Conservation (phyloP, 2,113 vertebrate species). For the Stomatorhinus ivindoensis region DNA sequence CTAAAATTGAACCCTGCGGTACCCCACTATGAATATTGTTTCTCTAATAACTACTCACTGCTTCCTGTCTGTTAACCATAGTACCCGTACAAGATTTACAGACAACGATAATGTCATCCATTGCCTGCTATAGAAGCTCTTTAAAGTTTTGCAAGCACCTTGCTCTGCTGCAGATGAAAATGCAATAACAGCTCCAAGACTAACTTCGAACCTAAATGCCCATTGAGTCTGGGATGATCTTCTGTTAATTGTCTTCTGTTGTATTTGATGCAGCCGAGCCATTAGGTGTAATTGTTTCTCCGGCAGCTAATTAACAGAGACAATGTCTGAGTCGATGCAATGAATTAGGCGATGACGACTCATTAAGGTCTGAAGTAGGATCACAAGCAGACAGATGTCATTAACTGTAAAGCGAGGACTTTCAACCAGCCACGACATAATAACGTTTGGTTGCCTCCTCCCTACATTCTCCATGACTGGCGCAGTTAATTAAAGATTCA, state of each 20-base stretch:
- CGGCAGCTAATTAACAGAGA: constrained; percentile 10
- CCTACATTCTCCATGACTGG: neutral
- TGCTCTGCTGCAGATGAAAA: neutral
- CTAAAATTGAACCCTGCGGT: too few relatives aligned
- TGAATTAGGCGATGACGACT: constrained; percentile 3
- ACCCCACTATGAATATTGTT: too few relatives aligned
- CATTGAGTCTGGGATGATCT: neutral
- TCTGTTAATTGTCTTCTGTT: constrained; percentile 2
- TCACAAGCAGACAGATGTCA: neutral
- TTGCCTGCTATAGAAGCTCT: neutral
- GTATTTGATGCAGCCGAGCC: neutral
- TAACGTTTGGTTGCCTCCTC: neutral
- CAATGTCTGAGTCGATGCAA: neutral
- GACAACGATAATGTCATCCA: neutral
- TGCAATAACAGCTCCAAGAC: neutral
- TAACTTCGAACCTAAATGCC: neutral
- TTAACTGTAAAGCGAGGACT: neutral
- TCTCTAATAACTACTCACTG: too few relatives aligned
- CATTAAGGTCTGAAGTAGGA: neutral
- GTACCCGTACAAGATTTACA: neutral
- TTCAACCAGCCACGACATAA: neutral
- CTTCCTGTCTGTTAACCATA: neutral
- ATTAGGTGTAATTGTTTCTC: constrained; percentile 7
- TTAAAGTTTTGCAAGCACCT: neutral
- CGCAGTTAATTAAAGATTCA: neutral